These are phyloP conservation scores for Eudasyphora cyanicolor DNA, from an alignment of 2,888 invertebrate genomes.

Conservation along the genomic window DNA sequence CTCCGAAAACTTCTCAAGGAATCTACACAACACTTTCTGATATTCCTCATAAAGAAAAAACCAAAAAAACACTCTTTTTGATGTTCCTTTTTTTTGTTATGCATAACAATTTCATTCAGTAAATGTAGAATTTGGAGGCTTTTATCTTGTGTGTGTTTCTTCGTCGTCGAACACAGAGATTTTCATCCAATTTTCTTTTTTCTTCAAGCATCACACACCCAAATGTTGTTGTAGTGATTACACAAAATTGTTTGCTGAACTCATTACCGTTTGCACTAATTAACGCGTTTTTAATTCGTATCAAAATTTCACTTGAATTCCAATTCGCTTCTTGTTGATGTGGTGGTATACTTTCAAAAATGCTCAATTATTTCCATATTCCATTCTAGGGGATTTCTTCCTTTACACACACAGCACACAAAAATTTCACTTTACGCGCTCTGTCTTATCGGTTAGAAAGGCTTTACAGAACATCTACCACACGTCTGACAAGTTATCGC, in stretches of 20 bases:
- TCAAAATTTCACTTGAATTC: constrained; percentile 3
- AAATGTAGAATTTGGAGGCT: too few relatives aligned
- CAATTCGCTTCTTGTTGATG: background rate
- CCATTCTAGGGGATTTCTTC: constrained; percentile 25
- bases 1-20: too few relatives aligned
- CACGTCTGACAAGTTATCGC: constrained; percentile 67
- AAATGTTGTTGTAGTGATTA: constrained; percentile 23
- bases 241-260: constrained; percentile 24
- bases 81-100: too few relatives aligned
- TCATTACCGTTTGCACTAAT: constrained; percentile 5
- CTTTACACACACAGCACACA: too few relatives aligned
- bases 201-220: constrained; percentile 37
- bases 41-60: too few relatives aligned
- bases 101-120: too few relatives aligned
- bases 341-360: constrained; percentile 8
- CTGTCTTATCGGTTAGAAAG: constrained; percentile 62
- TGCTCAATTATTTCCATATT: constrained; percentile 16
- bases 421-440: constrained; percentile 61
- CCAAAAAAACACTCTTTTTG: too few relatives aligned
- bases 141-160: background rate
- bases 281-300: constrained; percentile 1
- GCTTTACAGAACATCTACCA: constrained; percentile 68
- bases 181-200: background rate
- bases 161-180: too few relatives aligned
- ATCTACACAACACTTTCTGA: background rate